A percentile compares a stretch with the other conserved stretches of the same genome.
Conservation (phyloP, 2,797 vertebrate genomes). For the Distichodus sexfasciatus region DNA sequence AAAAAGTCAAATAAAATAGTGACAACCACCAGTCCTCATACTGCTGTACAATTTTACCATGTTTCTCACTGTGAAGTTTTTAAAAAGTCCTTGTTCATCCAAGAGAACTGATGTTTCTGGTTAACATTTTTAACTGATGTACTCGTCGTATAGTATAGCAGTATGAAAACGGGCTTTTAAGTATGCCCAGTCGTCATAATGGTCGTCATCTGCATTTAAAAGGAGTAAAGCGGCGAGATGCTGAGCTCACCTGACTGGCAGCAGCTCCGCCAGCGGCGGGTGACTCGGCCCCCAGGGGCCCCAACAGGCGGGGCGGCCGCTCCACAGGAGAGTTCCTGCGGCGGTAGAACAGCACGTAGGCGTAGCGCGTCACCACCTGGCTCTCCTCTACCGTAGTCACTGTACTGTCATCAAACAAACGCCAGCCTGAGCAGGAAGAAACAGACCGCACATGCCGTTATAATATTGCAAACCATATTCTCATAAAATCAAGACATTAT, state of each 20-base stretch:
- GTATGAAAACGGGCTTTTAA: neutral
- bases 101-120: neutral
- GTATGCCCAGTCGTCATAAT: too few species aligned
- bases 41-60: neutral
- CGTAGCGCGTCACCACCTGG: conserved; percentile 95
- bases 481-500: too few species aligned
- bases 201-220: too few species aligned
- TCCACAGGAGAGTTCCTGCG: conserved; percentile 96
- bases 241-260: conserved; percentile 89
- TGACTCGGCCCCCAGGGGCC: conserved; percentile 76
- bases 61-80: neutral
- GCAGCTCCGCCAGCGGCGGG: conserved; percentile 77
- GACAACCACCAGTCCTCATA: neutral
- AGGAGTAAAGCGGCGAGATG: neutral
- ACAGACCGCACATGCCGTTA: neutral
- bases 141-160: neutral
- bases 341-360: conserved; percentile 96
- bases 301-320: conserved; percentile 80
- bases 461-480: neutral
- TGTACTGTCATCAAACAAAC: conserved; percentile 96
- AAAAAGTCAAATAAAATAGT: neutral
- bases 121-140: neutral
- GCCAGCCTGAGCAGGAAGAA: conserved; percentile 81
- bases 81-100: too few species aligned
- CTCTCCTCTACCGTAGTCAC: conserved; percentile 97